phyloP scores from a whole-genome alignment of 2,113 vertebrate species.

The Chamaea fasciata region DNA sequence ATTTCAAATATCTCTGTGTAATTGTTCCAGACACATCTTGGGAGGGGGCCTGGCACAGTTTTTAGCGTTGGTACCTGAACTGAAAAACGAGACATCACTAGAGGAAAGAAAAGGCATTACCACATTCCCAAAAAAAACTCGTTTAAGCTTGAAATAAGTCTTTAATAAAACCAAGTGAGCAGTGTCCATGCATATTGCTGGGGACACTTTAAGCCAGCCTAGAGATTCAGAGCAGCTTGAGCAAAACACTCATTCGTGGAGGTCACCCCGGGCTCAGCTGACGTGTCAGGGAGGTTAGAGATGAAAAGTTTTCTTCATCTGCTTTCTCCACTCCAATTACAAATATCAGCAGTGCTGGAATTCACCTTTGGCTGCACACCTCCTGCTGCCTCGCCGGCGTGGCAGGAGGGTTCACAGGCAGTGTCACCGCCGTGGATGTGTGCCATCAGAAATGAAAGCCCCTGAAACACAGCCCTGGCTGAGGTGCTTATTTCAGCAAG shows the following conservation, averaged over 20 bases:
- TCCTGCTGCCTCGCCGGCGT: background rate
- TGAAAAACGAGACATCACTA: rapidly evolving
- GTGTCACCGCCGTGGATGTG: background rate
- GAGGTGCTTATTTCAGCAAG: conserved; percentile 34
- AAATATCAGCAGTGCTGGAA: background rate
- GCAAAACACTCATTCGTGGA: background rate
- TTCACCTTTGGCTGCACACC: background rate
- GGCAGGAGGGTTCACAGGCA: background rate
- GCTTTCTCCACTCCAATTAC: background rate
- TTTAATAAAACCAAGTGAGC: background rate
- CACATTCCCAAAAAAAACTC: background rate
- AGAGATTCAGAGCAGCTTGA: background rate
- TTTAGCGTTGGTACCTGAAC: background rate
- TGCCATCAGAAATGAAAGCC: background rate
- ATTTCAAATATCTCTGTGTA: background rate
- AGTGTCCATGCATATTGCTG: background rate
- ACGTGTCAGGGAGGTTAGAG: conserved; percentile 8
- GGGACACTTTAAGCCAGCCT: background rate
- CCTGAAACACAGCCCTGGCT: background rate
- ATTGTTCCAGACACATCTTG: background rate
- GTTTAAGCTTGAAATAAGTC: background rate
- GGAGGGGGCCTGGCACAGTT: background rate
- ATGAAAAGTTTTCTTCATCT: conserved; percentile 15
- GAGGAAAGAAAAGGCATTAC: background rate
- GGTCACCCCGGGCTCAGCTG: background rate